Conservation (phyloP, 2,888 invertebrate species). For the Agonopterix subpropinquella region DNA sequence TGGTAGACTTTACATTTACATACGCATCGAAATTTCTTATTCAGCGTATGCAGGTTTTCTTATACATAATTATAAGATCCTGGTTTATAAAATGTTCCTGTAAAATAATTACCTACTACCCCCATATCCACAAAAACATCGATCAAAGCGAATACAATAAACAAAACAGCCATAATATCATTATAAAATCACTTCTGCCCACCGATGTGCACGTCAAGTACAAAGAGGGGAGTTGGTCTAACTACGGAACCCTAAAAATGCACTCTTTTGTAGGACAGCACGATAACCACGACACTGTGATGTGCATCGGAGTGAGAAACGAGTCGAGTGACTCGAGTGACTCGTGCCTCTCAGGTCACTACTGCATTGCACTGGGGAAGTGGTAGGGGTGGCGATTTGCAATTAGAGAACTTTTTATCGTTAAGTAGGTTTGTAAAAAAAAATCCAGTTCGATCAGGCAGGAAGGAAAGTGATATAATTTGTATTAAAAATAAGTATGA, state of each 20-base stretch:
- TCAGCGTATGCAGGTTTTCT: too few relatives aligned
- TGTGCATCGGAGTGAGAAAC: constrained; percentile 41
- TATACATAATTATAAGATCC: too few relatives aligned
- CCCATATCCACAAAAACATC: background rate
- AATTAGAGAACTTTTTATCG: background rate
- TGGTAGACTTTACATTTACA: too few relatives aligned
- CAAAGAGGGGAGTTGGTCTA: background rate
- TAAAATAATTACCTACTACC: too few relatives aligned
- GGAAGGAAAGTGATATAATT: background rate
- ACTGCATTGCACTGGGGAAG: background rate
- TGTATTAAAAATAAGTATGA: too few relatives aligned
- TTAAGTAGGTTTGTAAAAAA: background rate
- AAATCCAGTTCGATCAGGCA: background rate
- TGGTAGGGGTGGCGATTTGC: background rate
- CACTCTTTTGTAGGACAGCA: background rate
- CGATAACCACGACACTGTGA: constrained; percentile 31
- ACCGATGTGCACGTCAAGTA: background rate
- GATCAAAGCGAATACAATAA: background rate
- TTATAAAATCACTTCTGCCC: background rate
- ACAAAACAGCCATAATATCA: background rate
- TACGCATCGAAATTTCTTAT: too few relatives aligned
- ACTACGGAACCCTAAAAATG: background rate
- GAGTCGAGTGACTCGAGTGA: constrained; percentile 11
- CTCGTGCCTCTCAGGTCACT: background rate
- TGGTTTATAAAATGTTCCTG: too few relatives aligned